Evolutionary conservation across 2,113 vertebrate species (phyloP).

Genomic region (Protomyctophum bolini): DNA sequence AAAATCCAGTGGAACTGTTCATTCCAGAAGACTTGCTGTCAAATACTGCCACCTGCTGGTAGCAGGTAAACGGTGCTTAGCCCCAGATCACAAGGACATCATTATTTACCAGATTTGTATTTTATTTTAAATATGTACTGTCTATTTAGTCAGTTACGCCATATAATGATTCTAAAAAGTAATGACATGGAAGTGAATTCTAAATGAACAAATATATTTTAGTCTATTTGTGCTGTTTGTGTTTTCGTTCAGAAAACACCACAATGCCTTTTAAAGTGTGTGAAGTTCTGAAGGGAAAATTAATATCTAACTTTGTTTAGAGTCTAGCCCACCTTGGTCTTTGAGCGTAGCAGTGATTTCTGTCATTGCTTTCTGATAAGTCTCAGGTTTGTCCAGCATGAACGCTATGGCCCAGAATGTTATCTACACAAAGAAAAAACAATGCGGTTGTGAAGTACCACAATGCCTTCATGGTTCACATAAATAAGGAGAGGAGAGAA

Average conservation of each 20-base stretch:
- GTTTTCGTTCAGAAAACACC: too few species aligned
- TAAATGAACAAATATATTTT: not conserved
- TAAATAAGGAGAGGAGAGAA: not conserved
- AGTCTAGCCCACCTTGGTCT: conserved; percentile 28
- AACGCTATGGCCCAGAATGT: conserved; percentile 83
- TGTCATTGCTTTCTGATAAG: conserved; percentile 76
- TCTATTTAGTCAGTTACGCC: too few species aligned
- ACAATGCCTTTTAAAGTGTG: too few species aligned
- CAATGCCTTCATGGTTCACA: too few species aligned
- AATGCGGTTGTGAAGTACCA: too few species aligned
- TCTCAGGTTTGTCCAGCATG: conserved; percentile 72
- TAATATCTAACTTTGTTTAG: not conserved
- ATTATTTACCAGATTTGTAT: too few species aligned
- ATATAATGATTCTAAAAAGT: too few species aligned
- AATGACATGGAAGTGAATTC: not conserved
- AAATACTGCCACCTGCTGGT: not conserved
- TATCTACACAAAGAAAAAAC: conserved; percentile 65
- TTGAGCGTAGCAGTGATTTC: conserved; percentile 75
- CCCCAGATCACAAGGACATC: too few species aligned
- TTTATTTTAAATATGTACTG: too few species aligned
- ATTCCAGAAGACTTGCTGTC: not conserved
- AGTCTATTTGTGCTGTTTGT: not conserved
- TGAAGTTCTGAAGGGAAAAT: not conserved
- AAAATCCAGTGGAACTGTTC: not conserved
- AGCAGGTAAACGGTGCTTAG: not conserved